Evolutionary conservation across 2,797 vertebrate species (phyloP).

Genomic region (Rhinichthys osculus): DNA sequence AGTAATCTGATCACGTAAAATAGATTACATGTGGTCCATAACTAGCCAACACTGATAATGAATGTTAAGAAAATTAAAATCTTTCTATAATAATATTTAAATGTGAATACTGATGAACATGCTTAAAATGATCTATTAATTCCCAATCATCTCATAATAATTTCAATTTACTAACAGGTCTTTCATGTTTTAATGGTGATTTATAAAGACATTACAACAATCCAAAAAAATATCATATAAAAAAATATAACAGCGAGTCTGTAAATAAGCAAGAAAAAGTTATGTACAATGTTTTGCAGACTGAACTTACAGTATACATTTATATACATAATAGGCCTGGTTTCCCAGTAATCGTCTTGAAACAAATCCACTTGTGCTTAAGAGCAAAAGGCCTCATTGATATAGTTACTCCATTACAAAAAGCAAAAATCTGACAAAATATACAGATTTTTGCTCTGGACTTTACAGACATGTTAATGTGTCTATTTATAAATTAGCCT

Average conservation of each 20-base stretch:
- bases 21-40: not conserved
- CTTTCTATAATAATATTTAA: not conserved
- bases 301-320: constrained; percentile 67
- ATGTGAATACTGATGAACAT: not conserved
- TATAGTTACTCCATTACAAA: not conserved
- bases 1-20: not conserved
- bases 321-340: constrained; percentile 70
- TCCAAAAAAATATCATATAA: constrained; percentile 72
- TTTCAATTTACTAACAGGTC: constrained; percentile 44
- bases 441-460: not conserved
- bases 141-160: constrained; percentile 4
- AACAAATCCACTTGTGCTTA: constrained; percentile 34
- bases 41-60: not conserved
- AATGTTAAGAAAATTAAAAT: not conserved
- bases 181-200: constrained; percentile 58
- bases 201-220: constrained; percentile 49
- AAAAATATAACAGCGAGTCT: constrained; percentile 80
- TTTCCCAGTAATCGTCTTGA: constrained; percentile 58
- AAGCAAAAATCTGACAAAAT: not conserved
- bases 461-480: not conserved
- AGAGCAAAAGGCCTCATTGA: constrained; percentile 5
- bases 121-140: constrained; percentile 31
- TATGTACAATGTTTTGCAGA: constrained; percentile 79
- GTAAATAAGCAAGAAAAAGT: constrained; percentile 70
- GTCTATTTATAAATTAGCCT: not conserved